phyloP scores from a whole-genome alignment of 2,888 invertebrate species.

The Lithodes maja region DNA sequence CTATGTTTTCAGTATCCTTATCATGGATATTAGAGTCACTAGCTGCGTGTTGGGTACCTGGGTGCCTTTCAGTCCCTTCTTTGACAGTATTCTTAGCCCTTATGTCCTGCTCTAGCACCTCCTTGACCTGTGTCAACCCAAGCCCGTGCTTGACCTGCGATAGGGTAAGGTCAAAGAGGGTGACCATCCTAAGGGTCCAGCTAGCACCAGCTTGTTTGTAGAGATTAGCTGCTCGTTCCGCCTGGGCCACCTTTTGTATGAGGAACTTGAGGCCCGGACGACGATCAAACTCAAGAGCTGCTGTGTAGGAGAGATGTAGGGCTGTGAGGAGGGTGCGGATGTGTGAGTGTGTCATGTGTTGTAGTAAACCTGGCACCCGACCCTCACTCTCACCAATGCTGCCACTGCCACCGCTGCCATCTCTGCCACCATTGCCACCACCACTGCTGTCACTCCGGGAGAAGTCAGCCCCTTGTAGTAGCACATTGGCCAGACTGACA shows the following conservation, averaged over 20 bases:
- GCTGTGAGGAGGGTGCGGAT: conserved; percentile 84
- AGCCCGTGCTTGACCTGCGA: conserved; percentile 76
- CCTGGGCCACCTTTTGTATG: conserved; percentile 92
- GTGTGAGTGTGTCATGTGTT: conserved; percentile 77
- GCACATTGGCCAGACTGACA: conserved; percentile 75
- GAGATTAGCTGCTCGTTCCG: conserved; percentile 90
- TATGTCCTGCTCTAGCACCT: conserved; percentile 54
- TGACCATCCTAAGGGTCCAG: conserved; percentile 87
- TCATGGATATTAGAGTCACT: conserved; percentile 71
- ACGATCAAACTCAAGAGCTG: conserved; percentile 90
- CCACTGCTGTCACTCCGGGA: conserved; percentile 71
- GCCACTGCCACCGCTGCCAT: conserved; percentile 56
- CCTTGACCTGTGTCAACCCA: conserved; percentile 48
- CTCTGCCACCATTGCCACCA: conserved; percentile 31
- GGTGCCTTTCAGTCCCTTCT: neutral
- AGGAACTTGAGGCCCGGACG: conserved; percentile 95
- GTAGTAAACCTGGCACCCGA: conserved; percentile 73
- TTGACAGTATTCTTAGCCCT: conserved; percentile 52
- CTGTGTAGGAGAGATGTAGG: conserved; percentile 86
- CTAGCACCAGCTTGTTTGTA: conserved; percentile 94
- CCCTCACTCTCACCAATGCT: conserved; percentile 68
- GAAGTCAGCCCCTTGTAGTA: conserved; percentile 74
- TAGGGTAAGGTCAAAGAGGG: conserved; percentile 89
- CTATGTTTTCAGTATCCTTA: conserved; percentile 35
- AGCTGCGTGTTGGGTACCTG: conserved; percentile 74